A percentile compares a stretch with the other conserved stretches of the same genome.
These are phyloP conservation scores for Loripinus fragilis DNA, from an alignment of 2,888 invertebrate genomes.

Conservation along the genomic window DNA sequence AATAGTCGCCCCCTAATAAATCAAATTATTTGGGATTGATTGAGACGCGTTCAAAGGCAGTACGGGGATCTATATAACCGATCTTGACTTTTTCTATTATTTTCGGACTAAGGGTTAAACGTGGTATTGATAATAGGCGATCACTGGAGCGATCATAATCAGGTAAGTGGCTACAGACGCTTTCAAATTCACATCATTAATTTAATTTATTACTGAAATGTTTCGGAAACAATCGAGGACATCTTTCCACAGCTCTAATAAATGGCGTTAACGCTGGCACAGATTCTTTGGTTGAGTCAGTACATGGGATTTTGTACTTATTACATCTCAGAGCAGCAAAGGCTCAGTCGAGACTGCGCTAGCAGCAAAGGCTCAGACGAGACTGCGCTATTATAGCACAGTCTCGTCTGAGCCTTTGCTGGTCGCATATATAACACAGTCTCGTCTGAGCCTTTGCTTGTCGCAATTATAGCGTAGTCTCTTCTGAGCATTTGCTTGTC, in stretches of 20 bases:
- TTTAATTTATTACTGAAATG: neutral
- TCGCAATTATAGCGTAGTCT: no score
- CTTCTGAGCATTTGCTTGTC: no score
- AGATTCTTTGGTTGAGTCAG: no score
- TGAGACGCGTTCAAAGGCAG: neutral
- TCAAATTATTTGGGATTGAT: constrained; percentile 7
- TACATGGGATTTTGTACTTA: no score
- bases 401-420: no score
- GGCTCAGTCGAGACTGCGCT: no score
- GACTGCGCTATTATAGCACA: no score
- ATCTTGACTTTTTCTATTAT: constrained; percentile 13
- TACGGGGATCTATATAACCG: constrained; percentile 9
- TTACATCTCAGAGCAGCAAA: no score
- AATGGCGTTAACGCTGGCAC: no score
- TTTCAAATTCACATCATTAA: constrained; percentile 15
- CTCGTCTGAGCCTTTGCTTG: no score
- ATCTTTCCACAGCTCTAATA: neutral
- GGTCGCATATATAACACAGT: no score
- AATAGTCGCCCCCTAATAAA: constrained; percentile 16
- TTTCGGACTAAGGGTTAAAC: constrained; percentile 20
- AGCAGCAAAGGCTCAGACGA: no score
- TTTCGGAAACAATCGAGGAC: neutral
- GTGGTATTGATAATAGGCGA: neutral
- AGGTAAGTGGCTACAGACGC: constrained; percentile 10
- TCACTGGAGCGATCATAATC: constrained; percentile 6